Conservation (phyloP, 2,113 vertebrate species). For the Phalacrocorax carbo region DNA sequence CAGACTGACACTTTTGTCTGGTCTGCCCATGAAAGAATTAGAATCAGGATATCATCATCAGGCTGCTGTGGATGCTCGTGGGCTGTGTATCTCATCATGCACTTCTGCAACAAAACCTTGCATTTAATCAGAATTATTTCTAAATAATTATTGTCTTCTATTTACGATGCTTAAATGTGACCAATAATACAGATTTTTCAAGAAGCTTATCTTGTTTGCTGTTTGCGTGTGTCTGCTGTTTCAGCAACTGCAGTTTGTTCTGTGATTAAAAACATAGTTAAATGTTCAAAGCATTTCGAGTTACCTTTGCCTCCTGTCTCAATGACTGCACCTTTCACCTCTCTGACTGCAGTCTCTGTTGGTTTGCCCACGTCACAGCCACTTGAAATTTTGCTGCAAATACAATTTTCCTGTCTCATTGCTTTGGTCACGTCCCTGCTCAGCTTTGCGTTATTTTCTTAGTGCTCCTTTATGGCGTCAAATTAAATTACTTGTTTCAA, state of each 20-base stretch:
- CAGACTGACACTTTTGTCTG: not conserved
- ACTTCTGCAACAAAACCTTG: not conserved
- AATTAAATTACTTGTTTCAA: not conserved
- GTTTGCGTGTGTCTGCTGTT: not conserved
- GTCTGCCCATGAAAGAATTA: not conserved
- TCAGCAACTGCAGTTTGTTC: not conserved
- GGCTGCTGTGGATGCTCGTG: rapidly evolving
- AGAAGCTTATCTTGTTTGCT: not conserved
- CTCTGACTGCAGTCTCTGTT: not conserved
- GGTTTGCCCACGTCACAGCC: not conserved
- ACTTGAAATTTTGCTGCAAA: not conserved
- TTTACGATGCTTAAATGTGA: not conserved
- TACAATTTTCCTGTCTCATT: not conserved
- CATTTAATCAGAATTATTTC: not conserved
- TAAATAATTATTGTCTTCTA: not conserved
- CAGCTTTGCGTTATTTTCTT: not conserved
- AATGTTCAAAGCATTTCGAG: not conserved
- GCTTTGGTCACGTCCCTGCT: not conserved
- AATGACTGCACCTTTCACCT: not conserved
- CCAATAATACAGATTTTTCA: not conserved
- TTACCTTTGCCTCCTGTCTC: not conserved
- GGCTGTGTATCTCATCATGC: not conserved
- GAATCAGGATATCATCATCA: not conserved
- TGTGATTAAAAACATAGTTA: not conserved
- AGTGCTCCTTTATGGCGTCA: not conserved